A percentile compares a stretch with the other conserved stretches of the same genome.
Evolutionary conservation across 2,888 invertebrate species (phyloP).

Genomic region (Limnephilus auricula): DNA sequence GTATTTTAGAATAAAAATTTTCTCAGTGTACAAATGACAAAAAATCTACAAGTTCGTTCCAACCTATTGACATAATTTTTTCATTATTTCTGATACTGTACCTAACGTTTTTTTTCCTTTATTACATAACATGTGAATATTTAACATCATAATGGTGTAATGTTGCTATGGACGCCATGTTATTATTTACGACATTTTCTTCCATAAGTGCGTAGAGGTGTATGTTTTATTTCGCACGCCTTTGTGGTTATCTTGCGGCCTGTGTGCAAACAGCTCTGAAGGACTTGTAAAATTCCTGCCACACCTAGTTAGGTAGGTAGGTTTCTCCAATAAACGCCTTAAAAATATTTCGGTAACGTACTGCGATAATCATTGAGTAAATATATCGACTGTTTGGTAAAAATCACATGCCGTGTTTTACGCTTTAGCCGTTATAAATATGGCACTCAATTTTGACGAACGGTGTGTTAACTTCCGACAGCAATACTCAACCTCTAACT

Average conservation of each 20-base stretch:
- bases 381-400: conserved; percentile 11
- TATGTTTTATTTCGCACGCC: neutral
- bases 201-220: neutral
- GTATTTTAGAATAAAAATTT: too few species aligned
- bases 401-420: neutral
- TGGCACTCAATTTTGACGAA: neutral
- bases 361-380: conserved; percentile 48
- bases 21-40: too few species aligned
- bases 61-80: neutral
- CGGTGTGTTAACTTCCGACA: neutral
- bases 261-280: conserved; percentile 7
- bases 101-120: neutral
- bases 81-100: neutral
- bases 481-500: neutral
- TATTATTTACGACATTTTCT: neutral
- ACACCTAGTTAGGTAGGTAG: neutral
- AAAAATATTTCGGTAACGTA: conserved; percentile 22
- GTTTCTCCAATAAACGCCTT: neutral
- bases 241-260: neutral
- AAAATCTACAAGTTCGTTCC: neutral
- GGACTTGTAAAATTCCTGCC: conserved; percentile 22
- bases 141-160: neutral
- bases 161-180: neutral
- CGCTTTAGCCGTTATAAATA: neutral
- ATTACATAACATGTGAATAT: neutral